Base-by-base conservation (phyloP, 2,113 vertebrate species). In the Takifugu flavidus region DNA sequence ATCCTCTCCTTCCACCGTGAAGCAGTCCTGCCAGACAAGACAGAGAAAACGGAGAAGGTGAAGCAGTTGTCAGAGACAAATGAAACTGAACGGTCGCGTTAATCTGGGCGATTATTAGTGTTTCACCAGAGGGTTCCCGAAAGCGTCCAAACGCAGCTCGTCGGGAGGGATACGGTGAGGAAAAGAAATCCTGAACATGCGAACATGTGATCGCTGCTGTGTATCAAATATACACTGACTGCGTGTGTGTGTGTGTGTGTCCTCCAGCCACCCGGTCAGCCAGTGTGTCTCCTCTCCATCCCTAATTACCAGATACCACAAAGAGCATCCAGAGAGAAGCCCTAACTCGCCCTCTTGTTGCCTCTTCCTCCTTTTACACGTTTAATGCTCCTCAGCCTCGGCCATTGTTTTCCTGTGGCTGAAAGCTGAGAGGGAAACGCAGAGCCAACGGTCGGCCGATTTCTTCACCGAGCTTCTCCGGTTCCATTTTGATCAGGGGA, bases 1-100 rank as follows among this genome's bases (percentile, higher is more conserved):
- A 86, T 98, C 96, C 80, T 98, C 96, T 55, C 94, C 95, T 77
- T 98, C 96, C 67, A 95, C 94, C 0, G 88, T 92, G 82, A 96
- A 96, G 79, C 92, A 95, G 86, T 98, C 94, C 95, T 98, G 90
- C 63, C 77, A 70, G 67, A 29, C 52, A 52, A 78, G 58, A 67
- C 52, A 70, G 31, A 13, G 25, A 49, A 64, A 0, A 6, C 49
- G 51, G 25, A 67, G 54, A 51, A 11, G 25, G 26, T 62, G 66
- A 34, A 78, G 46, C n/a, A 5, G n/a, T 6, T 11, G 45, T n/a
- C 12, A 47, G 12, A 14, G n/a, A 15, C 12, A 7, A n/a, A 5
- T 6, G 5, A n/a, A 14, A n/a, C 1, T n/a, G 8, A 14, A n/a
- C 6, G 45, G 45, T 47, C 4, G 15, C 4, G 45, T 12, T 10